Evolutionary conservation across 2,888 invertebrate species (phyloP), one percentile per base, ranked within the genome.

Genomic region (Drosophila koepferae): DNA sequence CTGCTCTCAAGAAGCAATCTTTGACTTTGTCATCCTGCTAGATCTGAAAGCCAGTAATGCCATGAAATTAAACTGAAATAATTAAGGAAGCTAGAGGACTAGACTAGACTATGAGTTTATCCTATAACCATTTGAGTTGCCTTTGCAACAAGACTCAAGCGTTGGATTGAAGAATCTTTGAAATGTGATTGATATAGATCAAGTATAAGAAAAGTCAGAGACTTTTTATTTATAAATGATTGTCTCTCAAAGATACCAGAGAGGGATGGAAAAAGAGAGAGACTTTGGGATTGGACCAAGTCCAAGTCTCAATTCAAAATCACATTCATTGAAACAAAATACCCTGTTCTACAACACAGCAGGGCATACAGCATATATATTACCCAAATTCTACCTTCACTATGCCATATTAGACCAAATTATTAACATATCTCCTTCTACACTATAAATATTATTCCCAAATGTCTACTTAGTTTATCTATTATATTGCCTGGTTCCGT

Each of bases 391-490:
- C 28, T n/a, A 1, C 48, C 5, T 49, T n/a, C 31, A 3, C 31
- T 49, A 3, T 10, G 0, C 48, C 4, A 3, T 2, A 6, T 6
- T 28, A 23, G 4, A 28, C 28, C 6, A 28, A 0, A 34, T 51
- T 12, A 51, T 51, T 18, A 14, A 8, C 18, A 20, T 36, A 20
- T 36, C 7, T 34, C n/a, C 9, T 4, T 1, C 6, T 18, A 7
- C 46, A 14, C 23, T 46, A 20, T 6, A 51, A 18, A 34, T 36
- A 53, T 31, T 53, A 14, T 7, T 36, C 7, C 34, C 34, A 14
- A 36, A 10, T 23, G 58, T 14, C 43, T 43, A n/a, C n/a, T 31
- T 54, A 59, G 20, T 38, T 41, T 62, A 46, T 38, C 44, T 48
- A 10, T 7, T 12, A 12, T 65, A 23, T 51, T 40, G 18, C 2